Evolutionary conservation across 2,888 invertebrate genomes (phyloP).

Genomic region (Antheraea yamamai): DNA sequence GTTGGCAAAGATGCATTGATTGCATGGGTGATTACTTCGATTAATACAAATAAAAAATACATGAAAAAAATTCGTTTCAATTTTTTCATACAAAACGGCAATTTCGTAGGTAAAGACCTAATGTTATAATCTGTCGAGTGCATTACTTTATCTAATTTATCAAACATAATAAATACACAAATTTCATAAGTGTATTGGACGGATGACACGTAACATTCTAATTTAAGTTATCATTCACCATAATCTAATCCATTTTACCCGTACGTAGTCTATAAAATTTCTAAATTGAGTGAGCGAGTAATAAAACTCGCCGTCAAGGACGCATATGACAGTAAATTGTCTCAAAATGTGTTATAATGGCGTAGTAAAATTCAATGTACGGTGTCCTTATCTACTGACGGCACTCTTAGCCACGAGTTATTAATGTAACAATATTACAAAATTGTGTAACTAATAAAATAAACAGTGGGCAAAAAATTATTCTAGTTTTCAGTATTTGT

Average conservation of each 20-base stretch:
- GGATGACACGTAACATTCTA: constrained; percentile 12
- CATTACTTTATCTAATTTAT: neutral
- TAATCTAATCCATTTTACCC: constrained; percentile 30
- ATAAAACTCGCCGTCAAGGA: constrained; percentile 36
- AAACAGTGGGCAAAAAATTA: too few species aligned
- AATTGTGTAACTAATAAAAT: neutral
- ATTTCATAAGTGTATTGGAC: neutral
- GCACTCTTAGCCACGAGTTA: neutral
- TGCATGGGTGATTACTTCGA: too few species aligned
- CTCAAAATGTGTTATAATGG: constrained; percentile 37
- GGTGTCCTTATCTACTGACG: constrained; percentile 22
- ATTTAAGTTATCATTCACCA: constrained; percentile 27
- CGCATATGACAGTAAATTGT: constrained; percentile 32
- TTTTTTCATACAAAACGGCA: too few species aligned
- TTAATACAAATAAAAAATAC: too few species aligned
- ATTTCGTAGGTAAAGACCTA: too few species aligned
- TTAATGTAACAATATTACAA: neutral
- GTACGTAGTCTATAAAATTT: constrained; percentile 24
- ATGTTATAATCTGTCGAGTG: too few species aligned
- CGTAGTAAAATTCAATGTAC: constrained; percentile 38
- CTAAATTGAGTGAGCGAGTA: constrained; percentile 40
- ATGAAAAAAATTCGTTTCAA: too few species aligned
- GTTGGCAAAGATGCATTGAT: too few species aligned
- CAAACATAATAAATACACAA: neutral
- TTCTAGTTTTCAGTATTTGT: too few species aligned